A percentile compares a stretch with the other conserved stretches of the same genome.
These are phyloP conservation scores for Pycnonotus jocosus DNA, from an alignment of 2,113 vertebrate species.

Conservation along the genomic window DNA sequence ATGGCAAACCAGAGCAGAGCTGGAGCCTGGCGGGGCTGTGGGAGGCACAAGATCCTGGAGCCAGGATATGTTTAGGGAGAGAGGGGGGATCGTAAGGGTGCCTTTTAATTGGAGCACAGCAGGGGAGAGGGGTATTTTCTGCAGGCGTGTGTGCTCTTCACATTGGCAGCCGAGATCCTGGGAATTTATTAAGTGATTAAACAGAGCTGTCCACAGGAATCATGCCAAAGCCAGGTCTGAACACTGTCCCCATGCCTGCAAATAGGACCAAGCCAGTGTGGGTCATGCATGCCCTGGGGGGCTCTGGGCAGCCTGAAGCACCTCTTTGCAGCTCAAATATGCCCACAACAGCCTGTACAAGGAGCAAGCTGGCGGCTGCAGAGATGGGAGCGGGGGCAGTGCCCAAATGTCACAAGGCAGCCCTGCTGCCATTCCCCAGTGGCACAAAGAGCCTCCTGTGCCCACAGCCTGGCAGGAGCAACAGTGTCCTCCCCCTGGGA, in stretches of 20 bases:
- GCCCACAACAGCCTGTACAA: neutral
- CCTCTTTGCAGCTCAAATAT: neutral
- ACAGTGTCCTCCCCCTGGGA: neutral
- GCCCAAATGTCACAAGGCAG: slow-evolving; percentile 13
- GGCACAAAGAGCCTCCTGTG: slow-evolving; percentile 21
- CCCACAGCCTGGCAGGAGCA: fast-evolving
- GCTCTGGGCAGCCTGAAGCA: neutral
- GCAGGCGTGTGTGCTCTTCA: neutral
- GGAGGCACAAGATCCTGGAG: neutral
- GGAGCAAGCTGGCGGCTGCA: neutral
- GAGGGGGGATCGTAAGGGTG: neutral
- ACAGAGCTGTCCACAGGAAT: neutral
- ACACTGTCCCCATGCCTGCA: neutral
- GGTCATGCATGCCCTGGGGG: fast-evolving
- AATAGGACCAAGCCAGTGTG: neutral
- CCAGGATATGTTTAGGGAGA: neutral
- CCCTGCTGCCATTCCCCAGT: neutral
- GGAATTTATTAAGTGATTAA: neutral
- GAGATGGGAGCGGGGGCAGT: slow-evolving; percentile 4
- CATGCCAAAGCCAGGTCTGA: neutral
- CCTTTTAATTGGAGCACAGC: neutral
- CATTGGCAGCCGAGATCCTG: neutral
- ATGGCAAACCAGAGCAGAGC: neutral
- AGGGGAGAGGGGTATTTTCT: neutral
- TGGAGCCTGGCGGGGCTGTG: neutral